Base-by-base conservation (phyloP, 2,888 invertebrate genomes). In the Nesidiocoris tenuis region DNA sequence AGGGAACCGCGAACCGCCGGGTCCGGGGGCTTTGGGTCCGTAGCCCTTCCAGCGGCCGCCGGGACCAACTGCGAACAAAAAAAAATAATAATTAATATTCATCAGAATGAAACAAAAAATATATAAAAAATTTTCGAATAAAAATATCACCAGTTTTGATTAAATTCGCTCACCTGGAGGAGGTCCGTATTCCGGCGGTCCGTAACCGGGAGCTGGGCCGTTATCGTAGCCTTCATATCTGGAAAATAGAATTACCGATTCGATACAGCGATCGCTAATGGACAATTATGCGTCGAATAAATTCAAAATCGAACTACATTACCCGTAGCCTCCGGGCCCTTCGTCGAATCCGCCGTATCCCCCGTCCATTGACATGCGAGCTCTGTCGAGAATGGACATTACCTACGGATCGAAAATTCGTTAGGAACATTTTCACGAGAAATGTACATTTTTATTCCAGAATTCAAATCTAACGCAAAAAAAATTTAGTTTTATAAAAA, bases 381-480 rank as follows among this genome's bases (percentile, higher is more conserved):
- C 93, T 72, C 92, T 87, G 84, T 93, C 93, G 80, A 94, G 85
- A 81, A 94, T 94, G 79, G 93, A 93, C 86, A 93, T 88, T 77
- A 93, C 64, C 64, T 64, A 25, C 5, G n/a, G n/a, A n/a, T n/a
- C 5, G n/a, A 59, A 59, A 59, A n/a, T 12, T 12, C 54, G 54
- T 12, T 54, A 12, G 7, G n/a, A n/a, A n/a, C n/a, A n/a, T n/a
- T n/a, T n/a, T n/a, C n/a, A n/a, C n/a, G n/a, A n/a, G n/a, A n/a
- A n/a, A n/a, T n/a, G n/a, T n/a, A n/a, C n/a, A n/a, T n/a, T n/a
- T n/a, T n/a, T n/a, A n/a, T n/a, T n/a, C n/a, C n/a, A n/a, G n/a
- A n/a, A n/a, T n/a, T n/a, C n/a, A n/a, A n/a, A n/a, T n/a, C n/a
- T n/a, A n/a, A n/a, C n/a, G n/a, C n/a, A n/a, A n/a, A n/a, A n/a